Base-by-base conservation (phyloP, 1,140 invertebrate species). In the Anthonomus grandis region DNA sequence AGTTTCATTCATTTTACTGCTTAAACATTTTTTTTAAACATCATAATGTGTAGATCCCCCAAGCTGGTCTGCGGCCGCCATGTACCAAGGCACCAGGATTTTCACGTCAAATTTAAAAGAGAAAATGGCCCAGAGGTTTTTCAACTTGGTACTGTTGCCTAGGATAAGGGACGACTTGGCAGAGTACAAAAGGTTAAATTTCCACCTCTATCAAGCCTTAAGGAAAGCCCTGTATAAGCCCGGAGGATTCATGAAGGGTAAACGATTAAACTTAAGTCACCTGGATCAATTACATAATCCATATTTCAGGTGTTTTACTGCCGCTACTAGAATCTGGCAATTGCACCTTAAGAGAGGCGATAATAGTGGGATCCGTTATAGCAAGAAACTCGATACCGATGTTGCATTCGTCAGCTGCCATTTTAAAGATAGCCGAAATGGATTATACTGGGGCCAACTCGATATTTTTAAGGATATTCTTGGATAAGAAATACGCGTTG, bases 221-320 rank as follows among this genome's bases (percentile, higher is more conserved):
- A 83, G 86, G 54, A 98, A 98, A 77, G 83, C 96, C 8, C 75
- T 99, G 0, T 99, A 92, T 73, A 99, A 99, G 72, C 95, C 97
- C 37, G 93, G 88, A 42, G 96, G 90, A n/a, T 99, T 99, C 68
- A 98, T 98, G 88, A 99, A 99, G 78, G 97, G 96, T 64, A 87
- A 98, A 34, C 47, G 34, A 21, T 12, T 38, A 37, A n/a, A n/a
- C n/a, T n/a, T n/a, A n/a, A n/a, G n/a, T n/a, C n/a, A 12, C 5
- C 13, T 39, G 37, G 5, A 39, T 12, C 10, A 39, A 39, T 9
- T 9, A 9, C 15, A 12, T 39, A 39, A 13, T 13, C 6, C 10
- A 48, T 31, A 47, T 68, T 64, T 59, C 34, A 65, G 61, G 64
- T 31, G 50, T 70, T 23, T 25, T 74, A 12, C 57, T 73, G 25